Percentiles rank a stretch among this genome's conserved stretches.
Evolutionary conservation across 2,888 invertebrate genomes (phyloP).

Genomic region (Cheilosia pagana): DNA sequence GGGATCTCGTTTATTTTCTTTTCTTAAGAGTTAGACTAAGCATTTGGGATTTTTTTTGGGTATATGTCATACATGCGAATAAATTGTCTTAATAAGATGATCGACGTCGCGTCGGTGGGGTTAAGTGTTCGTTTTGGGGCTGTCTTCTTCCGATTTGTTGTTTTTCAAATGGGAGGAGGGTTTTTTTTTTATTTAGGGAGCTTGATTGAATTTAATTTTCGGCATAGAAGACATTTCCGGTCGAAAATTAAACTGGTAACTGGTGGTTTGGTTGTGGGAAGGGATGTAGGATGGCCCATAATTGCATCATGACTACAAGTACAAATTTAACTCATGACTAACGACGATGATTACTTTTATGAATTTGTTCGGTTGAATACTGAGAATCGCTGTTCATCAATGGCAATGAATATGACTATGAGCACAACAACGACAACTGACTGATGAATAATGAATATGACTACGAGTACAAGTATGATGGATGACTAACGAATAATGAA

Average conservation of each 20-base stretch:
- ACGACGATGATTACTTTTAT: no score
- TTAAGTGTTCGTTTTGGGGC: conserved; percentile 22
- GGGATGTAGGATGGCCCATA: no score
- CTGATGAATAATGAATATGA: no score
- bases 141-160: conserved; percentile 49
- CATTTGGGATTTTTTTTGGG: conserved; percentile 53
- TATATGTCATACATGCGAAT: conserved; percentile 63
- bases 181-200: not conserved
- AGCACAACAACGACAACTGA: no score
- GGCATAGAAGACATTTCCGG: not conserved
- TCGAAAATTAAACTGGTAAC: not conserved
- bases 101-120: conserved; percentile 5
- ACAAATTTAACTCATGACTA: no score
- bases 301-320: no score
- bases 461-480: no score
- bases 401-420: no score
- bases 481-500: no score
- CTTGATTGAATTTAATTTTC: conserved; percentile 14
- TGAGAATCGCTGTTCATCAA: no score
- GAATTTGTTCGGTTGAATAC: no score
- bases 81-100: conserved; percentile 67
- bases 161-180: not conserved
- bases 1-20: conserved; percentile 11
- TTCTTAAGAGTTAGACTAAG: conserved; percentile 31
- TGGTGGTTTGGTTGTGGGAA: not conserved